phyloP scores from a whole-genome alignment of 2,797 vertebrate genomes.

The Rousettus madagascariensis region DNA sequence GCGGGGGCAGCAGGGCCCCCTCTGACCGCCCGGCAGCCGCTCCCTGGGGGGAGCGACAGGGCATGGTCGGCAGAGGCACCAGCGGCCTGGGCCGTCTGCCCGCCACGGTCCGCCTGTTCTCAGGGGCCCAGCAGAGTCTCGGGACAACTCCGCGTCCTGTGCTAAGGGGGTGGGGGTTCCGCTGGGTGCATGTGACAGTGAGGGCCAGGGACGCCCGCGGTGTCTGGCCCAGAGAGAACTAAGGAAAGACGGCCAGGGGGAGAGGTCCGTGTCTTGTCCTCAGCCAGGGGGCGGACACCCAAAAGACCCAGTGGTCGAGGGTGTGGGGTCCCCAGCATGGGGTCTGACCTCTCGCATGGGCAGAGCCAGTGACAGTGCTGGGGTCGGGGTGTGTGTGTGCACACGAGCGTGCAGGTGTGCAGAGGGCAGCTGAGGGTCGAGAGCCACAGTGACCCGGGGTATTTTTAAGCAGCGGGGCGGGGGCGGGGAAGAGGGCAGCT shows the following conservation, averaged over 20 bases:
- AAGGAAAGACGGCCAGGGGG: background rate
- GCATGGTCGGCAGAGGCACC: background rate
- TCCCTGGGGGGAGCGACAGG: background rate
- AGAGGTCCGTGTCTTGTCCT: background rate
- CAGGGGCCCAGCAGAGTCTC: background rate
- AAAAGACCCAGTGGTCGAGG: background rate
- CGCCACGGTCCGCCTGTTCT: fast-evolving
- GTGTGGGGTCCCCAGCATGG: background rate
- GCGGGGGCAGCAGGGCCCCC: background rate
- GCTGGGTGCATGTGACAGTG: fast-evolving
- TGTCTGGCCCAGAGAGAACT: background rate
- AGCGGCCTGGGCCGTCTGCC: fast-evolving
- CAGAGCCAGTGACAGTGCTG: too few relatives aligned
- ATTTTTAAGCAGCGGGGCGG: conserved; percentile 54
- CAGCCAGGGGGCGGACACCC: background rate
- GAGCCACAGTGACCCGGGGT: background rate
- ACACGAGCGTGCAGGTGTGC: fast-evolving
- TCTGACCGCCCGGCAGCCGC: background rate
- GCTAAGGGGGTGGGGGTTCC: fast-evolving
- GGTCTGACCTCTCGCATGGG: background rate
- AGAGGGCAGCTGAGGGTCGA: background rate
- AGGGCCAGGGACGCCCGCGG: background rate
- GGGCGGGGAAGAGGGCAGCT: conserved; percentile 7
- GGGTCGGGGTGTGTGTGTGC: background rate
- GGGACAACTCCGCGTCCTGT: background rate